Percentiles rank a stretch among this genome's conserved stretches.
Conservation (phyloP, 1,140 invertebrate genomes). For the Hycleus cichorii region DNA sequence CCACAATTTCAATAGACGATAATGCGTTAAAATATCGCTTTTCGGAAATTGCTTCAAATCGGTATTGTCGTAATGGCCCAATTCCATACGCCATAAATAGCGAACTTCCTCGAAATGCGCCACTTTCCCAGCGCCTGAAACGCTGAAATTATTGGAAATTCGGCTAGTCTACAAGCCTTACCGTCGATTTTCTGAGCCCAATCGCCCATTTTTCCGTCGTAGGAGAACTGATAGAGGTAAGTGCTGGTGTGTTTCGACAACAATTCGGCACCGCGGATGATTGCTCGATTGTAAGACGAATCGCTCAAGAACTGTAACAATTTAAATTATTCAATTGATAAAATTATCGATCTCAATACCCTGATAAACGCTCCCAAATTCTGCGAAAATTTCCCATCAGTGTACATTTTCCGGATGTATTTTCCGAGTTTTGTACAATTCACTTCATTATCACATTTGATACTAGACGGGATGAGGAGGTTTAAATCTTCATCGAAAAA, state of each 20-base stretch:
- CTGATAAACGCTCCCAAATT: neutral
- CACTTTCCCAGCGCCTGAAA: constrained; percentile 4
- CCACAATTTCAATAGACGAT: constrained; percentile 6
- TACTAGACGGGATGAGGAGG: neutral
- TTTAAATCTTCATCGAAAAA: neutral
- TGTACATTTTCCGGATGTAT: constrained; percentile 1
- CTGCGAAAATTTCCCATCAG: neutral
- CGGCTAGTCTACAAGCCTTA: neutral
- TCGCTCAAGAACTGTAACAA: constrained; percentile 14
- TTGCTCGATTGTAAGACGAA: constrained; percentile 10
- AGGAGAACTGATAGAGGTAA: constrained; percentile 20
- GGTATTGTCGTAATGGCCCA: neutral
- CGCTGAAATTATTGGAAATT: neutral
- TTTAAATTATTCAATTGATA: neutral
- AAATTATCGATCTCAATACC: neutral
- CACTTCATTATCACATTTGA: no score
- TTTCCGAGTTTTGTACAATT: neutral
- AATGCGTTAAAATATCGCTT: constrained; percentile 2
- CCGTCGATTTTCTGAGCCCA: neutral
- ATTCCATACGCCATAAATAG: constrained; percentile 2
- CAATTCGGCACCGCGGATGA: constrained; percentile 7
- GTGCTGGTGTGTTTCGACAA: constrained; percentile 1
- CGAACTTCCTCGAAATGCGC: constrained; percentile 8
- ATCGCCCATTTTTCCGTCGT: constrained; percentile 3
- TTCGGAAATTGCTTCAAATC: neutral